Evolutionary conservation across 2,888 invertebrate species (phyloP).

Genomic region (Bombylius discolor): DNA sequence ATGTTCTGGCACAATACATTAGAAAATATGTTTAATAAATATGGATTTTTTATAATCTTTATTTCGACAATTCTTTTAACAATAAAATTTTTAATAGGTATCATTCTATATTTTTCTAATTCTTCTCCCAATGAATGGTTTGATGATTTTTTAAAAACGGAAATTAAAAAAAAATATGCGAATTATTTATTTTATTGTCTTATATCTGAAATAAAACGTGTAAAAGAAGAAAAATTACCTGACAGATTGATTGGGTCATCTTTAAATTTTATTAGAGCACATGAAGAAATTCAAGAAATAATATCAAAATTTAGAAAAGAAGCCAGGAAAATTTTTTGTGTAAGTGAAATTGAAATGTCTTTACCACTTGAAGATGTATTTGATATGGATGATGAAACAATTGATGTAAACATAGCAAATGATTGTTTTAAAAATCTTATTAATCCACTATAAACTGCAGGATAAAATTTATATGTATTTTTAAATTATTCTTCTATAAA

Average conservation of each 20-base stretch:
- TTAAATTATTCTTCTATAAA: too few relatives aligned
- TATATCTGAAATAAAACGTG: slow-evolving; percentile 25
- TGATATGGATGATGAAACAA: slow-evolving; percentile 23
- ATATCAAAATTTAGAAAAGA: slow-evolving; percentile 32
- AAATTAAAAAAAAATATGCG: slow-evolving; percentile 31
- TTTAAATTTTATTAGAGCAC: slow-evolving; percentile 23
- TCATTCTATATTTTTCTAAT: slow-evolving; percentile 19
- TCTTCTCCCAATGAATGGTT: slow-evolving; percentile 17
- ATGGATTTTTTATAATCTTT: neutral
- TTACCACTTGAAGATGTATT: slow-evolving; percentile 29
- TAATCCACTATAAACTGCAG: too few relatives aligned
- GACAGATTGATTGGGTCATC: slow-evolving; percentile 17
- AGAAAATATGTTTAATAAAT: neutral
- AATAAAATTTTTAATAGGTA: slow-evolving; percentile 19
- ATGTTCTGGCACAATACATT: neutral
- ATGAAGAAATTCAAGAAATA: slow-evolving; percentile 26
- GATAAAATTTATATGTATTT: too few relatives aligned
- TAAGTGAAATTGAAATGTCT: slow-evolving; percentile 28
- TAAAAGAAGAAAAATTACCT: slow-evolving; percentile 22
- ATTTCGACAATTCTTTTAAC: slow-evolving; percentile 12
- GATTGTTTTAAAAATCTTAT: too few relatives aligned
- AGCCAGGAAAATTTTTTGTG: slow-evolving; percentile 26
- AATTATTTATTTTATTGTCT: slow-evolving; percentile 29
- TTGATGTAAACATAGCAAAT: neutral
- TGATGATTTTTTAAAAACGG: slow-evolving; percentile 20